Percentiles rank a stretch among this genome's conserved stretches.
Evolutionary conservation across 2,797 vertebrate species (phyloP).

Genomic region (Kryptolebias ocellatus): DNA sequence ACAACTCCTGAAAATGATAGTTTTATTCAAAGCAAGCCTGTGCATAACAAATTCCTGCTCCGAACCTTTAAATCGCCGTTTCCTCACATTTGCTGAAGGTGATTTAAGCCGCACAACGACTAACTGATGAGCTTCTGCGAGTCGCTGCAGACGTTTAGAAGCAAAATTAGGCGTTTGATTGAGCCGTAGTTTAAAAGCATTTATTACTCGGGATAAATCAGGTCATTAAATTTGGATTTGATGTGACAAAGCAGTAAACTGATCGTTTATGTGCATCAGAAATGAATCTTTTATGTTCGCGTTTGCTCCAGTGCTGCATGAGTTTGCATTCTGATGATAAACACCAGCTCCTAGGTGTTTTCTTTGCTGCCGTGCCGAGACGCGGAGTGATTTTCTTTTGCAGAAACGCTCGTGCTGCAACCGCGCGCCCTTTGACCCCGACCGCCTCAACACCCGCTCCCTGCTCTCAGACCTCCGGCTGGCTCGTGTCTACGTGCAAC

Average conservation of each 20-base stretch:
- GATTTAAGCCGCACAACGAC: neutral
- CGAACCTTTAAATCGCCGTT: neutral
- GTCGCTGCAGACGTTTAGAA: conserved; percentile 49
- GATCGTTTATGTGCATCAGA: neutral
- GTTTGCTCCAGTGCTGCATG: neutral
- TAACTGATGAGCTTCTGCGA: conserved; percentile 16
- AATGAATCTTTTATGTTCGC: neutral
- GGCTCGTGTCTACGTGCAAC: conserved; percentile 41
- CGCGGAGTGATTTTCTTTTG: neutral
- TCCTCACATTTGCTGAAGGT: neutral
- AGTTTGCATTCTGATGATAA: conserved; percentile 6
- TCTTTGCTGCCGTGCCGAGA: conserved; percentile 12
- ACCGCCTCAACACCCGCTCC: conserved; percentile 31
- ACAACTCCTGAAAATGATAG: neutral
- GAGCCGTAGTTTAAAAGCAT: conserved; percentile 60
- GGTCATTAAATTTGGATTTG: conserved; percentile 38
- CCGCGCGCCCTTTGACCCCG: conserved; percentile 47
- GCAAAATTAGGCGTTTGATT: conserved; percentile 69
- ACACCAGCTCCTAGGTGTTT: neutral
- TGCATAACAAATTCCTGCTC: neutral
- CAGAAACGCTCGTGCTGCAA: conserved; percentile 19
- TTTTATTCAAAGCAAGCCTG: conserved; percentile 5
- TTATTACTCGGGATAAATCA: conserved; percentile 63
- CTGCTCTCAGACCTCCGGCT: conserved; percentile 26
- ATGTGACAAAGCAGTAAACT: conserved; percentile 15